A percentile compares a stretch with the other conserved stretches of the same genome.
Evolutionary conservation across 2,797 vertebrate species (phyloP).

Genomic region (Crypturellus tataupa): DNA sequence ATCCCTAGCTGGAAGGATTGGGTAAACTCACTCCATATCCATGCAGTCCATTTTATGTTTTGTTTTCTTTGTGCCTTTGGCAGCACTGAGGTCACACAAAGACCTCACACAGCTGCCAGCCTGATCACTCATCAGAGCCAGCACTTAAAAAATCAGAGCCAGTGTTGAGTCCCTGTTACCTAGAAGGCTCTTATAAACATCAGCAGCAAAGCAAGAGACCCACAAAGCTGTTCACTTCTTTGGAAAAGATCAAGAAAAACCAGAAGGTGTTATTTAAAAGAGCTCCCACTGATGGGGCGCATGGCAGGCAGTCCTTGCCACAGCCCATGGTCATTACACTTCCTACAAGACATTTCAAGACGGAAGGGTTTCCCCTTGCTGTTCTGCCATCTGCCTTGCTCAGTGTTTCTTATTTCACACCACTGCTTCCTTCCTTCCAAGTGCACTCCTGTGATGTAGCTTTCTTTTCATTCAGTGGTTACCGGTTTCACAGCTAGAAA

Average conservation of each 20-base stretch:
- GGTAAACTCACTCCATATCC: background rate
- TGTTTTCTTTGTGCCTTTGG: background rate
- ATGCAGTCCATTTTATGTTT: background rate
- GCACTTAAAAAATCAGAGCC: background rate
- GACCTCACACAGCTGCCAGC: accelerated
- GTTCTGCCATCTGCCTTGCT: background rate
- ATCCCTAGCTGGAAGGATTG: background rate
- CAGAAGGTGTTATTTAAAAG: background rate
- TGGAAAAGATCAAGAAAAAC: background rate
- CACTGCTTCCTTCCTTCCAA: background rate
- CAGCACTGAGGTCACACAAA: background rate
- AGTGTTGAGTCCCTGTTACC: background rate
- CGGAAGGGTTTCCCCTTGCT: background rate
- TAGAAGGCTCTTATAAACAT: background rate
- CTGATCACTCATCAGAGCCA: accelerated
- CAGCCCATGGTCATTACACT: background rate
- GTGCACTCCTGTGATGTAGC: background rate
- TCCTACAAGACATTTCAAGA: background rate
- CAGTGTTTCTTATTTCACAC: too few species aligned
- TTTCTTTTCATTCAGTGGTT: too few species aligned
- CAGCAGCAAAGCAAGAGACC: background rate
- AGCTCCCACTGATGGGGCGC: accelerated
- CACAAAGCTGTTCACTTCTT: background rate
- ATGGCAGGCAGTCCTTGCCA: background rate
- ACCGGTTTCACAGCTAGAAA: background rate